Percentiles rank a stretch among this genome's conserved stretches.
These are phyloP conservation scores for Allolobophora icterica DNA, from an alignment of 2,888 invertebrate genomes.

Conservation along the genomic window DNA sequence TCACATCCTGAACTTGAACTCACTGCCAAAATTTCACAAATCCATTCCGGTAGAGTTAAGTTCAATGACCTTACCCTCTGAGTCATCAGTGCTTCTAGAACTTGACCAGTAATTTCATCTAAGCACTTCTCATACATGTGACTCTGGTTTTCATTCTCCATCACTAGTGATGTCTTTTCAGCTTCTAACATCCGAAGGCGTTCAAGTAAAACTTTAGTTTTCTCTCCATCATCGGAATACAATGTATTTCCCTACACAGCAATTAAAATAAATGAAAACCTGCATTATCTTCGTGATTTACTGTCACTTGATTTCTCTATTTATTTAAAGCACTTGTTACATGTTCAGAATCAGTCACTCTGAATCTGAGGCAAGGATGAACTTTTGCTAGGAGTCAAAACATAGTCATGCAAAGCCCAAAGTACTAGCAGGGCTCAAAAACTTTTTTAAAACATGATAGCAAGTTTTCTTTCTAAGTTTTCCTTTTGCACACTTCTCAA, in stretches of 20 bases:
- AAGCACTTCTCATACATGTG: constrained; percentile 76
- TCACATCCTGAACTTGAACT: neutral
- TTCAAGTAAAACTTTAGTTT: constrained; percentile 67
- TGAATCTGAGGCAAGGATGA: neutral
- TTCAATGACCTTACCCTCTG: constrained; percentile 75
- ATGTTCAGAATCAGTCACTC: neutral
- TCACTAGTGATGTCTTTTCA: constrained; percentile 72
- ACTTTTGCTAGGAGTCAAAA: neutral
- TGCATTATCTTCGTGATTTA: neutral
- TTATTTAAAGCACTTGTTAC: neutral
- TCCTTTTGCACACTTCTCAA: too few species aligned
- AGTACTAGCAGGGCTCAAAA: neutral
- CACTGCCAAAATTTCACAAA: neutral
- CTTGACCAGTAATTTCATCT: constrained; percentile 75
- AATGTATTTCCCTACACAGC: constrained; percentile 22
- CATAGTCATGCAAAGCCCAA: neutral
- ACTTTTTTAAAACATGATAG: neutral
- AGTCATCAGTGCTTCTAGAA: constrained; percentile 81
- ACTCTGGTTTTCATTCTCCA: constrained; percentile 74
- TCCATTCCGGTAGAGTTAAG: neutral
- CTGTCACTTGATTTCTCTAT: neutral
- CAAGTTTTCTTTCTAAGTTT: neutral
- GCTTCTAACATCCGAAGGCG: constrained; percentile 70
- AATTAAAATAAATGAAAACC: neutral
- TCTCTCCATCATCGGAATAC: constrained; percentile 47